These are phyloP conservation scores for Carollia perspicillata DNA, from an alignment of 2,113 vertebrate species.

Conservation along the genomic window DNA sequence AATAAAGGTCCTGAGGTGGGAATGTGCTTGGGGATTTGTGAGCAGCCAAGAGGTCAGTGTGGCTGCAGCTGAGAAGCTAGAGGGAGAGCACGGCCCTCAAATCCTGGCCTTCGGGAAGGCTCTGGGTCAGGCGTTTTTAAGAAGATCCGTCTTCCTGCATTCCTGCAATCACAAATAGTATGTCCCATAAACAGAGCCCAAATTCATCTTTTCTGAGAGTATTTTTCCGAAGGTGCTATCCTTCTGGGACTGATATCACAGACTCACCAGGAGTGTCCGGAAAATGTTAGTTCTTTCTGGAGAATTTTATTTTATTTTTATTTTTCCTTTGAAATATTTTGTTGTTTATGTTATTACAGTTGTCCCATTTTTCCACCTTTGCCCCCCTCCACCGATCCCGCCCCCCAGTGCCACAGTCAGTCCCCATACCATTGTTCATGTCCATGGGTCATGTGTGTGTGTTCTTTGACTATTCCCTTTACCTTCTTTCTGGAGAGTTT, in stretches of 20 bases:
- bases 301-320: too few species aligned
- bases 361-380: too few species aligned
- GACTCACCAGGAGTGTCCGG: not conserved
- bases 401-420: too few species aligned
- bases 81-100: not conserved
- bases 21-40: not conserved
- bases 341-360: too few species aligned
- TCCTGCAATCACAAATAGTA: not conserved
- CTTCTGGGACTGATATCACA: not conserved
- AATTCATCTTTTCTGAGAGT: not conserved
- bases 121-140: not conserved
- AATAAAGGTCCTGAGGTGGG: not conserved
- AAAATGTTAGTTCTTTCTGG: not conserved
- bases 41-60: not conserved
- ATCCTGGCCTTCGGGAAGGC: not conserved
- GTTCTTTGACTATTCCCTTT: too few species aligned
- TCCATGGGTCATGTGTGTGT: too few species aligned
- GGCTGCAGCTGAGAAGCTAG: not conserved
- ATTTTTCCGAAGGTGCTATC: not conserved
- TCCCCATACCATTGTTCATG: too few species aligned
- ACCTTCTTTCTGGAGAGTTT: not conserved
- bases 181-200: not conserved
- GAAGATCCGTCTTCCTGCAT: not conserved
- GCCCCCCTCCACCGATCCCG: too few species aligned
- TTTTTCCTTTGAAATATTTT: too few species aligned